Conservation (phyloP, 1,140 invertebrate species). For the Lanistes nyassanus region DNA sequence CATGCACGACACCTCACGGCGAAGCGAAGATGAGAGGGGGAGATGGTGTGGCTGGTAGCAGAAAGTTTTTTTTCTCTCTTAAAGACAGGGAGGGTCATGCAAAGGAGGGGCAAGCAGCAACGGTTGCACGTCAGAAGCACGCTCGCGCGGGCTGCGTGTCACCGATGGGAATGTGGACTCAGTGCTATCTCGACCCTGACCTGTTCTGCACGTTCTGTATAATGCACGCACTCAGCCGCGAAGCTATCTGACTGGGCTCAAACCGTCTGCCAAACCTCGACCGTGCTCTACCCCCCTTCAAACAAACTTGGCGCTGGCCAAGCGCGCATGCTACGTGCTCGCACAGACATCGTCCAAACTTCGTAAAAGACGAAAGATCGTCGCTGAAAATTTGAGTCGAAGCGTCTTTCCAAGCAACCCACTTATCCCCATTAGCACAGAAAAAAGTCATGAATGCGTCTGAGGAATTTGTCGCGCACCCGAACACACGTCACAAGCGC, state of each 20-base stretch:
- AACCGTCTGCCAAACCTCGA: slow-evolving; percentile 20
- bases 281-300: not conserved
- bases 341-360: slow-evolving; percentile 19
- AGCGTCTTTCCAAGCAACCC: too few relatives aligned
- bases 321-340: slow-evolving; percentile 24
- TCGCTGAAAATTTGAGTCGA: too few relatives aligned
- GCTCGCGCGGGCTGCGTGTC: slow-evolving; percentile 12
- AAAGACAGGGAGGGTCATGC: not conserved
- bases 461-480: slow-evolving; percentile 31
- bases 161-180: slow-evolving; percentile 15
- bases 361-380: not conserved
- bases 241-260: slow-evolving; percentile 27
- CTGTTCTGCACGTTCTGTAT: slow-evolving; percentile 29
- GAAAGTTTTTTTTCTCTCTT: too few relatives aligned
- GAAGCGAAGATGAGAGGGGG: not conserved
- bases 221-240: slow-evolving; percentile 34
- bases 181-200: slow-evolving; percentile 28
- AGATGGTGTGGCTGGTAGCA: not conserved
- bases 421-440: not conserved
- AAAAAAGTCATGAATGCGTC: slow-evolving; percentile 28
- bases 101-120: not conserved
- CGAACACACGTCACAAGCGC: slow-evolving; percentile 44
- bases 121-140: slow-evolving; percentile 13
- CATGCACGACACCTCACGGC: not conserved
- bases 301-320: slow-evolving; percentile 21